Base-by-base conservation (phyloP, 2,888 invertebrate species). In the Zaprionus lineosus region DNA sequence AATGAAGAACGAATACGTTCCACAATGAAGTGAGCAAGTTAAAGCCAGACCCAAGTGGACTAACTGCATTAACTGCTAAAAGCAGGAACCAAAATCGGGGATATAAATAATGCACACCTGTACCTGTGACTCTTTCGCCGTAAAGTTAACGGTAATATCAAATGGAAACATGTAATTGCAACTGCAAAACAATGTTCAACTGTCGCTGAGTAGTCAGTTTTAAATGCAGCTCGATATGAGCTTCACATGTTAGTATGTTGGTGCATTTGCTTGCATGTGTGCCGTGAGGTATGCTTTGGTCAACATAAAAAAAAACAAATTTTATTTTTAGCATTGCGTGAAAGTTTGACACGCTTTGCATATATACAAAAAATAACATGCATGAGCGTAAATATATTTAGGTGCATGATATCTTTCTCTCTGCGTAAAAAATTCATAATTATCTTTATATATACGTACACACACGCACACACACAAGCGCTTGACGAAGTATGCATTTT, bases 301-400 rank as follows among this genome's bases (percentile, higher is more conserved):
- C 55, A 81, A 63, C 79, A 79, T 84, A 79, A 60, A 78, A 70
- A 63, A 68, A 48, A 56, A n/a, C n/a, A 46, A 71, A 60, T 59
- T 61, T 57, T 83, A 83, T 83, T 74, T 85, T 77, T 72, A 77
- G 81, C 44, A 40, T 44, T 61, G 62, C 67, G 75, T 74, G 60
- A 77, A 75, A 61, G 56, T 72, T 71, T 36, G 62, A 59, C 51
- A 61, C 41, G 52, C 62, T 64, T 58, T 60, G 41, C 36, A 52
- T 50, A 15, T 26, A 28, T 36, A 51, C 59, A 37, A 12, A 41
- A 24, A 44, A 26, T 14, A 19, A 15, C 29, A 28, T 43, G 5
- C 31, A 18, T 50, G 5, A 36, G 8, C 19, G 4, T 44, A 33
- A 26, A 24, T 43, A 5, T n/a, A 16, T 43, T n/a, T 28, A 29